Evolutionary conservation across 2,797 vertebrate genomes (phyloP).

Genomic region (Coccyzus lansbergi): DNA sequence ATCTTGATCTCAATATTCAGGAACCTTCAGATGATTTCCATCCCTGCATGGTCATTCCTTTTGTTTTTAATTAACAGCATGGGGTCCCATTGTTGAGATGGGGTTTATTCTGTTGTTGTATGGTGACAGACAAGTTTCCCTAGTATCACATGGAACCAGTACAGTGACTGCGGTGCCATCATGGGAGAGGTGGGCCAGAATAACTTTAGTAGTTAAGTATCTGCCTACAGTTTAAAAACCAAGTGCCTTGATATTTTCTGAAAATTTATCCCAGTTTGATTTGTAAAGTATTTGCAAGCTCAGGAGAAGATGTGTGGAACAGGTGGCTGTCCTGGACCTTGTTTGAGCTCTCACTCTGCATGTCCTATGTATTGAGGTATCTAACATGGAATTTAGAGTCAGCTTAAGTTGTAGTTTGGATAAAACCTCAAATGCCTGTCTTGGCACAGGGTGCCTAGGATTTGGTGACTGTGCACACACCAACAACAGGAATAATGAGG

Average conservation of each 20-base stretch:
- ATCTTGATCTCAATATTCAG: neutral
- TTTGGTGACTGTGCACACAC: neutral
- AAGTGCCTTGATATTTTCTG: neutral
- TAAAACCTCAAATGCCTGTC: neutral
- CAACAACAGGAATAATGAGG: neutral
- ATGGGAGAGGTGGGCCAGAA: neutral
- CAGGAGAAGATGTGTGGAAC: neutral
- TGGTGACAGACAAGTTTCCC: neutral
- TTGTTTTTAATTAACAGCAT: neutral
- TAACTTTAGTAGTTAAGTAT: neutral
- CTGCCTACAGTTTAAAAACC: neutral
- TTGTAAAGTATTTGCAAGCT: neutral
- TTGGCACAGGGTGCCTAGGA: neutral
- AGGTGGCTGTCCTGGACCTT: neutral
- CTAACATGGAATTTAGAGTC: neutral
- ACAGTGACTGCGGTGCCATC: neutral
- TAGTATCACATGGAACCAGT: neutral
- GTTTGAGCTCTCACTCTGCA: neutral
- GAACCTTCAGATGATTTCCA: neutral
- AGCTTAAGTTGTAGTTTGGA: neutral
- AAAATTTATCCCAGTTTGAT: neutral
- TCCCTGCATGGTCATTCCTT: neutral
- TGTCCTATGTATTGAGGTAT: neutral
- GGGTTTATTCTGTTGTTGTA: neutral
- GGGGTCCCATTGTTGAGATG: neutral